A percentile compares a stretch with the other conserved stretches of the same genome.
Conservation (phyloP, 2,113 vertebrate species). For the Hemibagrus wyckioides region DNA sequence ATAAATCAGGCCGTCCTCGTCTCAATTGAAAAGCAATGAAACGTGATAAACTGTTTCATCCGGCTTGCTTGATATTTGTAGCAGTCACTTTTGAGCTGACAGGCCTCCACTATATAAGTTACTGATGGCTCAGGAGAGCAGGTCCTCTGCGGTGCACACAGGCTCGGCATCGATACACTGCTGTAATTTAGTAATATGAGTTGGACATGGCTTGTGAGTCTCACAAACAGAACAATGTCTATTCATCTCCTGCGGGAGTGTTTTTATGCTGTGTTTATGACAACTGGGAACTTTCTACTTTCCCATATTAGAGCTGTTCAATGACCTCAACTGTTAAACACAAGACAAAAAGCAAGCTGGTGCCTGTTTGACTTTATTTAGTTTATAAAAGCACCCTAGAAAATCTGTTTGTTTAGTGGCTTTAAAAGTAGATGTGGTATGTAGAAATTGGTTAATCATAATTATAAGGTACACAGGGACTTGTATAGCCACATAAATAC, state of each 20-base stretch:
- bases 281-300: neutral
- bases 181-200: conserved; percentile 61
- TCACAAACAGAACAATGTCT: conserved; percentile 19
- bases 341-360: neutral
- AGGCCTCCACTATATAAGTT: conserved; percentile 69
- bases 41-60: conserved; percentile 80
- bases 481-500: neutral
- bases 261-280: conserved; percentile 6
- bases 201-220: conserved; percentile 22
- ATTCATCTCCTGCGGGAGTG: conserved; percentile 3
- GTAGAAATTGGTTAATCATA: neutral
- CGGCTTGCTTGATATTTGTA: conserved; percentile 75
- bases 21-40: conserved; percentile 81
- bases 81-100: conserved; percentile 77
- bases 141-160: conserved; percentile 70
- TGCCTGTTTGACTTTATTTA: neutral
- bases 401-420: neutral
- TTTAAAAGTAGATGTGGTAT: neutral
- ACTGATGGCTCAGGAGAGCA: conserved; percentile 68
- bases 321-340: neutral
- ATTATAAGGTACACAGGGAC: neutral
- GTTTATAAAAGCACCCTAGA: neutral
- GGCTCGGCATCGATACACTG: conserved; percentile 70
- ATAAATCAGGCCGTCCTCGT: conserved; percentile 77
- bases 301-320: conserved; percentile 3